Percentiles rank a stretch among this genome's conserved stretches.
These are phyloP conservation scores for Regulus satrapa DNA, from an alignment of 2,113 vertebrate genomes.

Conservation along the genomic window DNA sequence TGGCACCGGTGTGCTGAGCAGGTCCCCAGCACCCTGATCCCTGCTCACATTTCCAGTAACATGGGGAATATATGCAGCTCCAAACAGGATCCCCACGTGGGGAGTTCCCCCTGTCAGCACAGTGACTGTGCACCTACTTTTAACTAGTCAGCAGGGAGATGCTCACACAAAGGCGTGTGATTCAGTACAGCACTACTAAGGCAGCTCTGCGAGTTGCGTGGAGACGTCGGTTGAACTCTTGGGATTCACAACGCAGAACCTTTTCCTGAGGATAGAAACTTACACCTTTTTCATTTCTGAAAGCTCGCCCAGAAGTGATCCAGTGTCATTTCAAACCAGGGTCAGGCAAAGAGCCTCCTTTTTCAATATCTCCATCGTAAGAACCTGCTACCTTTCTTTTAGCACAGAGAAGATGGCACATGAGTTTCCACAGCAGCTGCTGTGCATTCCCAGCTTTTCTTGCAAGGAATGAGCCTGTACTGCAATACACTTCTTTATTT, in stretches of 20 bases:
- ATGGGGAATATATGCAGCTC: not conserved
- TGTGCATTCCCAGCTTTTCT: not conserved
- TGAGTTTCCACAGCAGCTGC: not conserved
- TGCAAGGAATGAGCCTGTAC: not conserved
- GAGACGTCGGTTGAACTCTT: not conserved
- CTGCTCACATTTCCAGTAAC: not conserved
- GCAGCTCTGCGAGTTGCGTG: not conserved
- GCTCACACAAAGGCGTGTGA: not conserved
- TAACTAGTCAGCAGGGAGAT: not conserved
- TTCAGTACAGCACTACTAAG: not conserved
- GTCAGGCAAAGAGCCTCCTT: not conserved
- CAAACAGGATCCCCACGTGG: not conserved
- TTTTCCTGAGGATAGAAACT: not conserved
- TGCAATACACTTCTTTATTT: not conserved
- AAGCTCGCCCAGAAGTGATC: not conserved
- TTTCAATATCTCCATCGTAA: not conserved
- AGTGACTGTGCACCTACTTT: not conserved
- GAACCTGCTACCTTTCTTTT: not conserved
- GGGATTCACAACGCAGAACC: not conserved
- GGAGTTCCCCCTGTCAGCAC: not conserved
- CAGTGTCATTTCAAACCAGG: not conserved
- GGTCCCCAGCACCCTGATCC: not conserved
- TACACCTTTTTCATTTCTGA: not conserved
- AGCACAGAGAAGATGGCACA: not conserved
- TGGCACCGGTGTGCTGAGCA: not conserved